These are phyloP conservation scores for Galeopsomyia nigrocyanea DNA, from an alignment of 2,888 invertebrate species.

Conservation along the genomic window DNA sequence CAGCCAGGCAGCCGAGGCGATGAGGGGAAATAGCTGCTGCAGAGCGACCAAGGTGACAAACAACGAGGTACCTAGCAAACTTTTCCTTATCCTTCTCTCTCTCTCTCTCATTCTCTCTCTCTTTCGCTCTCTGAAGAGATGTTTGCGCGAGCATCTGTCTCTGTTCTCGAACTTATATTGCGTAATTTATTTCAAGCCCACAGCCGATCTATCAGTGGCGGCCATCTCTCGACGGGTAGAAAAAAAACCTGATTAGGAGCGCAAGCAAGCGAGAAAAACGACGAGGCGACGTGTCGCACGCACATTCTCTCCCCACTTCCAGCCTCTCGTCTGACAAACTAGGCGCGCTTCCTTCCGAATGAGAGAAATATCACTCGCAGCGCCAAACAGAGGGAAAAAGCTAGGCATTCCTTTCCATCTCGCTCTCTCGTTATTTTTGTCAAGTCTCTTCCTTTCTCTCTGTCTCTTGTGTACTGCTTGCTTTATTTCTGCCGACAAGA, in stretches of 20 bases:
- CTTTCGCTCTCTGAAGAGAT: neutral
- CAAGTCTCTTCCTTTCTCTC: too few species aligned
- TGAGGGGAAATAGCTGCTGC: too few species aligned
- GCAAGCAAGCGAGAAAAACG: constrained; percentile 1
- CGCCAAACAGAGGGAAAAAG: too few species aligned
- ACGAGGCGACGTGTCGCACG: constrained; percentile 12
- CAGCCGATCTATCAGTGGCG: constrained; percentile 8
- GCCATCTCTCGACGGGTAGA: neutral
- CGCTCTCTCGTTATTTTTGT: too few species aligned
- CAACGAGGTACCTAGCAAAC: too few species aligned
- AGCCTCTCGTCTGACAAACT: constrained; percentile 1
- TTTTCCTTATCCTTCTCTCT: neutral
- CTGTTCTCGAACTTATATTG: constrained; percentile 27
- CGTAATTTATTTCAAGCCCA: constrained; percentile 35
- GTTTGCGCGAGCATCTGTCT: constrained; percentile 17
- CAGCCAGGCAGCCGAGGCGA: too few species aligned
- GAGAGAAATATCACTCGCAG: neutral
- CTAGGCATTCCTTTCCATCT: too few species aligned
- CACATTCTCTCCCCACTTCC: constrained; percentile 7
- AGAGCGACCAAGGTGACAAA: too few species aligned
- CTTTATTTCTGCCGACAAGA: too few species aligned
- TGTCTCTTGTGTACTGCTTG: too few species aligned
- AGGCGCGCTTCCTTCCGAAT: neutral
- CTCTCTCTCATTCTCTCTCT: neutral
- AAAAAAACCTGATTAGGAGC: constrained; percentile 33